Evolutionary conservation across 1,140 invertebrate genomes (phyloP), one percentile per base, ranked within the genome.

Genomic region (Ganaspis sp.): DNA sequence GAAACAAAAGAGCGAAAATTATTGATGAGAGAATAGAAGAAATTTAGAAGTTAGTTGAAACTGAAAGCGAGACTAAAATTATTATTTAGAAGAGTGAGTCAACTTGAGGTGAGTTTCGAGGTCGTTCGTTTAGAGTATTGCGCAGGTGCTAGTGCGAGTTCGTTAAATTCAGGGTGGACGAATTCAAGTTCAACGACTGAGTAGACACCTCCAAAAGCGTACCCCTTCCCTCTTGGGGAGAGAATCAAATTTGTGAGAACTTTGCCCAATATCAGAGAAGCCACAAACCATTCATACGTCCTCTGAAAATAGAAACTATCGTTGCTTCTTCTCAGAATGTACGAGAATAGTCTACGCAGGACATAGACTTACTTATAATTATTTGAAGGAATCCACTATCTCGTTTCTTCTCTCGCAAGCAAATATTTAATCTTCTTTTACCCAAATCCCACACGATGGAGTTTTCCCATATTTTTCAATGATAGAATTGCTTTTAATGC

Each of bases 161-260:
- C 58, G 58, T 64, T 64, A 64, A 64, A 64, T 64, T 64, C 26
- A n/a, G 12, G 23, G 58, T 29, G 58, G 58, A 64, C 58, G 58
- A 64, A 64, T 64, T 64, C 58, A 64, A 64, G 58, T 64, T 64
- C 58, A 64, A 64, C 58, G 58, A 64, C 58, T 64, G 58, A 29
- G 23, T 19, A 26, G 11, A 64, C 12, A 12, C 23, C 58, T 64
- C 12, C 23, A 64, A 64, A 49, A 49, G 45, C 8, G 15, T 49
- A 49, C 45, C 45, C 45, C n/a, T 49, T 17, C n/a, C 45, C n/a
- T 49, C 45, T 17, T 49, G 17, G 12, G 8, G 45, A 49, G 45
- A n/a, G 45, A 49, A 49, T 49, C n/a, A 49, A 49, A 49, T 49
- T 34, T 15, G 45, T 49, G 45, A n/a, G 45, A 49, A 49, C 15